Base-by-base conservation (phyloP, 2,888 invertebrate genomes). In the Lasioglossum villosulum region DNA sequence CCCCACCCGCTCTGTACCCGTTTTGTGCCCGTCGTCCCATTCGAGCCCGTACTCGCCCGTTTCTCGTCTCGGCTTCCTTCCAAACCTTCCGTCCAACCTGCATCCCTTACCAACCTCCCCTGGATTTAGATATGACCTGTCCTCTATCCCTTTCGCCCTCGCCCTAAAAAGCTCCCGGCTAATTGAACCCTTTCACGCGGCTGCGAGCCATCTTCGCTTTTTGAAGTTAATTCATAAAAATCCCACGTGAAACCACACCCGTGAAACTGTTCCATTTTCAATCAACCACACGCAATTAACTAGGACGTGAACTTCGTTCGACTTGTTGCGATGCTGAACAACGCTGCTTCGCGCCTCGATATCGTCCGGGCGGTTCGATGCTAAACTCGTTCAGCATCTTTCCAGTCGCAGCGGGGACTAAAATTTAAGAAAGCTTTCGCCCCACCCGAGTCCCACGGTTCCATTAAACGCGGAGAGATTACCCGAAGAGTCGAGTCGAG, bases 401-500 rank as follows among this genome's bases (percentile, higher is more conserved):
- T 4, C 23, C 10, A 10, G 23, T 1, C 39, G 23, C 16, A 27
- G 30, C 52, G 75, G 63, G 52, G 63, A 75, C 39, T 75, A 52
- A 82, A 83, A 81, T 88, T 90, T 80, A 83, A 87, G 84, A 89
- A 83, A 78, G 63, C 81, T 76, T 76, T 63, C 80, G 56, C 71
- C 19, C 63, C 73, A 56, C 78, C 80, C 75, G 48, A 75, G 75
- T 42, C 79, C 30, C 77, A 10, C 39, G 82, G 72, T 85, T 79
- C 72, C 75, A 66, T 84, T 82, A 84, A 88, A 78, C 78, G 82
- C 74, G 80, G 71, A 86, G 75, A 88, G 90, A 91, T 91, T 90
- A 93, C 88, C 88, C 76, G 82, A 73, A 37, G 89, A 90, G 89
- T 89, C 89, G 86, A 90, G 84, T 89, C 87, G 90, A 85, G 90